Evolutionary conservation across 2,797 vertebrate genomes (phyloP).

Genomic region (Anguilla marmorata): DNA sequence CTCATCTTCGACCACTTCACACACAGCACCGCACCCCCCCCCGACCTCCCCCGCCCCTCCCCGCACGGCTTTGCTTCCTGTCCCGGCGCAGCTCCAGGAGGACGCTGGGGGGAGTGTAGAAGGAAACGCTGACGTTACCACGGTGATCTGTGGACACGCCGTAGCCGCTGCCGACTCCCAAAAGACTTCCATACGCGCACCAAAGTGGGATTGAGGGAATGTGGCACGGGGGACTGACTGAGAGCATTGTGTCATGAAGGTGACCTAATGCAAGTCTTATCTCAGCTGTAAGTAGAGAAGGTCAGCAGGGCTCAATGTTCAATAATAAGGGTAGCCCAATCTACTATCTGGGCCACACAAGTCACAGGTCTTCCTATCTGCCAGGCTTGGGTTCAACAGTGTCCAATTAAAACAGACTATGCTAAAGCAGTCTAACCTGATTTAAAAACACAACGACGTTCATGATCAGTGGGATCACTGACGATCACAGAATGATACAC

Average conservation of each 20-base stretch:
- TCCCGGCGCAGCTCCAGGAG: neutral
- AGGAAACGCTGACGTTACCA: constrained; percentile 50
- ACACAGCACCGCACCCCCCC: neutral
- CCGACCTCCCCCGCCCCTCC: neutral
- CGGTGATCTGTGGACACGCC: constrained; percentile 35
- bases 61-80: neutral
- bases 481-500: constrained; percentile 35
- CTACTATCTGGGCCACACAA: neutral
- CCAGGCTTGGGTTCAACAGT: constrained; percentile 13
- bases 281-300: constrained; percentile 42
- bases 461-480: constrained; percentile 44
- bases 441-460: constrained; percentile 6
- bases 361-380: constrained; percentile 7
- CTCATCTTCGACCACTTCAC: constrained; percentile 22
- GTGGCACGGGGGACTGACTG: constrained; percentile 4
- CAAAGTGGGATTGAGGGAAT: constrained; percentile 22
- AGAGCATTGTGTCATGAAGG: constrained; percentile 2
- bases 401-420: neutral
- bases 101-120: constrained; percentile 43
- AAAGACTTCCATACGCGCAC: constrained; percentile 1
- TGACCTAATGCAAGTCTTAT: constrained; percentile 46
- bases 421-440: neutral
- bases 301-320: constrained; percentile 31
- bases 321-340: neutral
- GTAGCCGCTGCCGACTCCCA: constrained; percentile 30